A percentile compares a stretch with the other conserved stretches of the same genome.
Evolutionary conservation across 2,113 vertebrate genomes (phyloP).

Genomic region (Piaya cayana): DNA sequence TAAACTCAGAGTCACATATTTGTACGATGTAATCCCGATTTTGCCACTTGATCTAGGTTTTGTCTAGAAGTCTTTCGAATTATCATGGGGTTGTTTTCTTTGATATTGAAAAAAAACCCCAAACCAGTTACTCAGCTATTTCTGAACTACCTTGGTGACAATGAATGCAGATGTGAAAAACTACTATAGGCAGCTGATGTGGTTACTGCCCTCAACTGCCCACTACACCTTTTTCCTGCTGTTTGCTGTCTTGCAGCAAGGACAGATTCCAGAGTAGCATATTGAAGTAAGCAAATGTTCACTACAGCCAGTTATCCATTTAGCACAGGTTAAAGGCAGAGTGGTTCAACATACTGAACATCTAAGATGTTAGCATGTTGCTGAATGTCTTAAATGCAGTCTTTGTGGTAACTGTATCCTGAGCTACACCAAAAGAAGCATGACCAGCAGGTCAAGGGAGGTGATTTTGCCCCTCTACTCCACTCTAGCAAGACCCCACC

Average conservation of each 20-base stretch:
- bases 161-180: background rate
- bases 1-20: background rate
- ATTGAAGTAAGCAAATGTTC: background rate
- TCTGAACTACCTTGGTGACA: background rate
- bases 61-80: background rate
- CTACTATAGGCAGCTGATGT: background rate
- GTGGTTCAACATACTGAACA: background rate
- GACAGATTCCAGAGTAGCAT: background rate
- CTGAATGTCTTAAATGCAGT: background rate
- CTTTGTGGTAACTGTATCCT: background rate
- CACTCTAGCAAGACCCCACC: too few species aligned
- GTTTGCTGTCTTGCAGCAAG: background rate
- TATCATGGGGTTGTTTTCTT: background rate
- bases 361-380: background rate
- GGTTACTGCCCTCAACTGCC: background rate
- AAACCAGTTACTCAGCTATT: background rate
- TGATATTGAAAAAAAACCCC: background rate
- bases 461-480: too few species aligned
- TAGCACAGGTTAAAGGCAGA: background rate
- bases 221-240: background rate
- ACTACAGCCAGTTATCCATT: background rate
- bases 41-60: background rate
- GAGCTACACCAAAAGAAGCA: background rate
- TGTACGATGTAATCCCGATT: background rate
- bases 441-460: too few species aligned